A percentile compares a stretch with the other conserved stretches of the same genome.
These are phyloP conservation scores for Aphelenchoides besseyi DNA, from an alignment of 1,140 invertebrate species.

Conservation along the genomic window DNA sequence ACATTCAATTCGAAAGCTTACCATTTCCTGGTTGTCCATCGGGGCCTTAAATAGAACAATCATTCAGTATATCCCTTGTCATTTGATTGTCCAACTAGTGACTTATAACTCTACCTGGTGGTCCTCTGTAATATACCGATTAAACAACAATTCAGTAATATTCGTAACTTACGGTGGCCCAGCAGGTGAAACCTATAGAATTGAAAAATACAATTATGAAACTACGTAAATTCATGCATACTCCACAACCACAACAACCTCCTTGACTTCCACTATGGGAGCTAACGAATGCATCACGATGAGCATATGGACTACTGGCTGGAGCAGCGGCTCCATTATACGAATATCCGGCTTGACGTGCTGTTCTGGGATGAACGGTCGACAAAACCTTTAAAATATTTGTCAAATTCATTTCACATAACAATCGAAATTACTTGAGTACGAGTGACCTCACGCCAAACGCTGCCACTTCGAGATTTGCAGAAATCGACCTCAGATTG, in stretches of 20 bases:
- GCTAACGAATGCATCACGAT: background rate
- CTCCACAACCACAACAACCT: constrained; percentile 44
- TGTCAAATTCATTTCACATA: background rate
- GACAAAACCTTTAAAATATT: constrained; percentile 22
- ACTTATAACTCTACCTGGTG: too few species aligned
- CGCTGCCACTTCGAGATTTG: constrained; percentile 45
- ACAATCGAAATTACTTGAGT: constrained; percentile 41
- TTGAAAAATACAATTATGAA: too few species aligned
- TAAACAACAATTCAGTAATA: background rate
- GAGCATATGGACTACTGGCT: constrained; percentile 6
- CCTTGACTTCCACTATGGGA: constrained; percentile 3
- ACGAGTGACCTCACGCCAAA: constrained; percentile 47
- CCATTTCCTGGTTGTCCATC: background rate
- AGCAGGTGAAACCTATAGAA: too few species aligned
- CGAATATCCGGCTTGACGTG: constrained; percentile 31
- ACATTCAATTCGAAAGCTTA: too few species aligned
- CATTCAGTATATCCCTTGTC: too few species aligned
- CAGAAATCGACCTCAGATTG: constrained; percentile 46
- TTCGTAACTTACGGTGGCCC: constrained; percentile 10
- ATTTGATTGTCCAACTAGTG: too few species aligned
- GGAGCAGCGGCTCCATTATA: constrained; percentile 8
- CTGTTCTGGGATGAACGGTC: constrained; percentile 35
- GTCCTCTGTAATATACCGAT: too few species aligned
- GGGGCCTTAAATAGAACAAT: background rate
- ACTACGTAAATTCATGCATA: too few species aligned